Percentiles rank a stretch among this genome's conserved stretches.
Conservation (phyloP, 2,888 invertebrate species). For the Sipha maydis region DNA sequence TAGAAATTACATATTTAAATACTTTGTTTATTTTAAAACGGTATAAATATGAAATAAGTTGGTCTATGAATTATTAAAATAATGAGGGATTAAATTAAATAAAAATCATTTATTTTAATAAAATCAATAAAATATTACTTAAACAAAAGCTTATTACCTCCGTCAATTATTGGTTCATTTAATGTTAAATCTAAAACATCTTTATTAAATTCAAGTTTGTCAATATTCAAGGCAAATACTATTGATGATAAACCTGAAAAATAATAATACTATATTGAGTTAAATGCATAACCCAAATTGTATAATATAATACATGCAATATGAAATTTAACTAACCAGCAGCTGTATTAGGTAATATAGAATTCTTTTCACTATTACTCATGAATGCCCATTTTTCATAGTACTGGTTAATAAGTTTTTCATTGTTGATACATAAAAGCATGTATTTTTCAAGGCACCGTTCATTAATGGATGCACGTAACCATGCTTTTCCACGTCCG, state of each 20-base stretch:
- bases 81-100: not conserved
- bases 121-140: not conserved
- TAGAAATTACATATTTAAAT: not conserved
- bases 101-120: not conserved
- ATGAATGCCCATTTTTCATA: conserved; percentile 90
- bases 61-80: no score
- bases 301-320: not conserved
- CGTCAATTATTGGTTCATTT: conserved; percentile 57
- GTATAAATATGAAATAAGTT: not conserved
- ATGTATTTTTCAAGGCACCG: conserved; percentile 85
- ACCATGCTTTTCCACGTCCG: conserved; percentile 88
- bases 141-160: conserved; percentile 42
- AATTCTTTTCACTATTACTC: conserved; percentile 80
- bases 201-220: conserved; percentile 80
- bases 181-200: conserved; percentile 66
- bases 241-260: conserved; percentile 82
- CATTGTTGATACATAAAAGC: conserved; percentile 78
- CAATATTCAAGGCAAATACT: conserved; percentile 91
- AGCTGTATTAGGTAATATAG: conserved; percentile 85
- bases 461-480: conserved; percentile 90
- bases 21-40: not conserved
- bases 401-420: conserved; percentile 73
- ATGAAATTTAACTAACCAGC: conserved; percentile 73
- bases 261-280: not conserved
- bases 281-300: not conserved